Base-by-base conservation (phyloP, 2,888 invertebrate genomes). In the Escarpia spicata region DNA sequence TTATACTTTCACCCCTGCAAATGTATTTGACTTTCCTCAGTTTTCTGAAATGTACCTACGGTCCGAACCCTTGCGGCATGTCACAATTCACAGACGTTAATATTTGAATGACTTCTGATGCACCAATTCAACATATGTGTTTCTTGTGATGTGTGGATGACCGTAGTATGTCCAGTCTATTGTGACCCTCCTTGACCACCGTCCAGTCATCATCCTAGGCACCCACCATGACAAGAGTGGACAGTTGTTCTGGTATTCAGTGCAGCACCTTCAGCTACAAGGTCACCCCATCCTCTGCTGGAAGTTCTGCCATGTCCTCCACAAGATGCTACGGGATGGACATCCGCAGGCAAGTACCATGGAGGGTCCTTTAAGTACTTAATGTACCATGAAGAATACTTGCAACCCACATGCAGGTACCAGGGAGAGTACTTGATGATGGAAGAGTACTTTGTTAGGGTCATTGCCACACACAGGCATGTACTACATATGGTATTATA, bases 241-340 rank as follows among this genome's bases (percentile, higher is more conserved):
- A 19, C 97, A 98, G 95, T 98, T 98, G 43, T 99, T 99, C 97
- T 99, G 99, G 99, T 97, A 97, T 94, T 97, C 97, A 93, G 97
- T 97, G 91, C 96, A 97, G 92, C 96, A 97, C 92, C 97, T 98
- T 94, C 98, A 98, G 12, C 97, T 98, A 1, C 98, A 98, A 97
- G 99, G 99, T 95, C 98, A 99, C 97, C 98, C 98, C 94, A 99
- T 99, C 95, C 98, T 99, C 92, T 98, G 99, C 52, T 99, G 99
- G 99, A 99, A 99, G 97, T 99, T 99, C 97, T 99, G 99, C 96
- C 99, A 99, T 97, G 98, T 99, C 94, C 97, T 99, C 43, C 99
- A 99, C 97, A 99, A 99, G 95, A 97, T 99, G 92, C 97, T 99
- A 93, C 97, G 99, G 31, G 99, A 99, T 97, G 99, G 99, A 0